phyloP scores from a whole-genome alignment of 2,113 vertebrate genomes.

The Rutilus rutilus region DNA sequence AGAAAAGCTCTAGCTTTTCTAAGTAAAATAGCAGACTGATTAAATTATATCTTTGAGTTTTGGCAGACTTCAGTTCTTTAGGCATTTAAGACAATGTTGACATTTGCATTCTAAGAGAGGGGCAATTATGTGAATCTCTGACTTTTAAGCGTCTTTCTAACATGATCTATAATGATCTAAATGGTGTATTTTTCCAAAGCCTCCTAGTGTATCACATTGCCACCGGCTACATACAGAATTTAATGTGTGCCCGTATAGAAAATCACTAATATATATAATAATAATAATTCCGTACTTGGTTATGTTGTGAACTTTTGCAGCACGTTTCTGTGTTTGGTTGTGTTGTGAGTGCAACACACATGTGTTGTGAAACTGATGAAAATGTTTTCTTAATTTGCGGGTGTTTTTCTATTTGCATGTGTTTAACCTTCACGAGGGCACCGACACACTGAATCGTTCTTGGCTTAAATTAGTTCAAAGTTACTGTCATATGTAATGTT shows the following conservation, averaged over 20 bases:
- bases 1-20: background rate
- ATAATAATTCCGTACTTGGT: too few relatives aligned
- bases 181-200: background rate
- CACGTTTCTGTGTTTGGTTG: too few relatives aligned
- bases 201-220: background rate
- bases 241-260: background rate
- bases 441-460: too few relatives aligned
- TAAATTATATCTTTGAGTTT: background rate
- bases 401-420: too few relatives aligned
- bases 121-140: background rate
- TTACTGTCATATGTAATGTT: too few relatives aligned
- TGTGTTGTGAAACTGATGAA: too few relatives aligned
- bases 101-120: background rate
- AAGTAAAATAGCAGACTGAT: background rate
- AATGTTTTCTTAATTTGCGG: too few relatives aligned
- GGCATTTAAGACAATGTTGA: background rate
- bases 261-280: background rate
- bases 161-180: background rate
- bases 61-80: background rate
- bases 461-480: too few relatives aligned
- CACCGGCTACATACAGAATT: background rate
- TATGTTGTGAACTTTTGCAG: too few relatives aligned
- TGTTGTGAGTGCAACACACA: too few relatives aligned
- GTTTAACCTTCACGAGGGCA: too few relatives aligned
- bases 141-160: background rate